Percentiles rank a stretch among this genome's conserved stretches.
Conservation (phyloP, 2,888 invertebrate genomes). For the Ptilodon capucinus region DNA sequence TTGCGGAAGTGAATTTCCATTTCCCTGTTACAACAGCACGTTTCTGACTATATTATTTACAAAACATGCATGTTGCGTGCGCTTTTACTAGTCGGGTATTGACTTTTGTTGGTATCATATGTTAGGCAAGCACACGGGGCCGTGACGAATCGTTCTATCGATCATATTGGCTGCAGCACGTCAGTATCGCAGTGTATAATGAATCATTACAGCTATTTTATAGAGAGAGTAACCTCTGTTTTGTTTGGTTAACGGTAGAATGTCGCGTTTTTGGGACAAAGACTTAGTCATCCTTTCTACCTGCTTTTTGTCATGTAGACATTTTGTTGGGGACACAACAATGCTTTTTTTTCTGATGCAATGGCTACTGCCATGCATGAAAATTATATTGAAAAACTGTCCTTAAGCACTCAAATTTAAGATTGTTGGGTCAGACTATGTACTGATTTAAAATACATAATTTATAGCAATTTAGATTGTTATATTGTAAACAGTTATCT, state of each 20-base stretch:
- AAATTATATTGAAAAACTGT: neutral
- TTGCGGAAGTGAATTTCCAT: slow-evolving; percentile 71
- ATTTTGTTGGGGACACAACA: slow-evolving; percentile 44
- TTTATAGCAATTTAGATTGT: slow-evolving; percentile 28
- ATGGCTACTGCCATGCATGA: slow-evolving; percentile 1
- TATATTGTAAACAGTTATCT: slow-evolving; percentile 20
- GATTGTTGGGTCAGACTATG: neutral
- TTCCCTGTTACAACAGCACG: slow-evolving; percentile 40
- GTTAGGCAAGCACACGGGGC: slow-evolving; percentile 50
- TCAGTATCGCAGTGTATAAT: slow-evolving; percentile 43
- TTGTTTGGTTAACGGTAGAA: slow-evolving; percentile 75
- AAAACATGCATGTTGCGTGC: slow-evolving; percentile 23
- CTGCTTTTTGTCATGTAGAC: slow-evolving; percentile 63
- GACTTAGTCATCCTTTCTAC: slow-evolving; percentile 69
- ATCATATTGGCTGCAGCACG: slow-evolving; percentile 60
- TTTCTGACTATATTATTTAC: slow-evolving; percentile 36
- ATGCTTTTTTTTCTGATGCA: slow-evolving; percentile 32
- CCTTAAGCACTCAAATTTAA: neutral
- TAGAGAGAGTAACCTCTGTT: slow-evolving; percentile 62
- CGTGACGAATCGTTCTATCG: slow-evolving; percentile 63
- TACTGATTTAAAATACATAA: slow-evolving; percentile 13
- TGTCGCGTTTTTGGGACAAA: slow-evolving; percentile 75
- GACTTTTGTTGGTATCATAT: slow-evolving; percentile 46
- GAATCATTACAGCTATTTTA: slow-evolving; percentile 64
- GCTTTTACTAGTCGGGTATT: slow-evolving; percentile 17